Conservation (phyloP, 2,888 invertebrate genomes). For the Cheilosia pagana region DNA sequence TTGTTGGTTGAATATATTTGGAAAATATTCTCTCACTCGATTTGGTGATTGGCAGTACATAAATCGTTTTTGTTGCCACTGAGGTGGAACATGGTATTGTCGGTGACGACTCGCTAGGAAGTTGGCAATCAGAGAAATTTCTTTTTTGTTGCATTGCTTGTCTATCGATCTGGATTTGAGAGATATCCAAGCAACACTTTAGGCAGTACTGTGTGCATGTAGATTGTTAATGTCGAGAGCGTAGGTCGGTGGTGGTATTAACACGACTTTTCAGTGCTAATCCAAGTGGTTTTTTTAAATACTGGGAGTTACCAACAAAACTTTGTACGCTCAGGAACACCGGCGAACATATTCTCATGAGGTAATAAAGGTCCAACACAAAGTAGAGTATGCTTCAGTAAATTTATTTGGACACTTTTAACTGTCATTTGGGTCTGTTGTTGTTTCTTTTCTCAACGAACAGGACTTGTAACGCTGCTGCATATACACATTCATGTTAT, state of each 20-base stretch:
- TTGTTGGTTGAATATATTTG: conserved; percentile 16
- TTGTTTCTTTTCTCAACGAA: not conserved
- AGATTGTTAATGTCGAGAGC: no score
- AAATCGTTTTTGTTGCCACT: conserved; percentile 55
- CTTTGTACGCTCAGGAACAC: no score
- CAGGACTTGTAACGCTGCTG: not conserved
- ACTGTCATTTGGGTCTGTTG: not conserved
- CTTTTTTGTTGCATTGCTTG: conserved; percentile 4
- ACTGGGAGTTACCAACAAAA: no score
- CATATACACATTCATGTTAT: not conserved
- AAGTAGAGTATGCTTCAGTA: not conserved
- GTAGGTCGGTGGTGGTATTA: no score
- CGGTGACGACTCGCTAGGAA: not conserved
- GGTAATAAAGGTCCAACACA: no score
- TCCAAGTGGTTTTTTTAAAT: no score
- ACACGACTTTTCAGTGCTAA: no score
- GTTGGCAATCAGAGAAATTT: conserved; percentile 28
- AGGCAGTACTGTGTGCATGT: no score
- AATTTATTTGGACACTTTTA: not conserved
- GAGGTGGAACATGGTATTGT: conserved; percentile 40
- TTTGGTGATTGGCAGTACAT: conserved; percentile 48
- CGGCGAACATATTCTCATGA: no score
- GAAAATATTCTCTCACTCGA: conserved; percentile 31
- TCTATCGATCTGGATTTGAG: not conserved
- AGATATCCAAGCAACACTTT: not conserved